phyloP scores from a whole-genome alignment of 2,888 invertebrate species.

The Aphelenchoides bicaudatus region DNA sequence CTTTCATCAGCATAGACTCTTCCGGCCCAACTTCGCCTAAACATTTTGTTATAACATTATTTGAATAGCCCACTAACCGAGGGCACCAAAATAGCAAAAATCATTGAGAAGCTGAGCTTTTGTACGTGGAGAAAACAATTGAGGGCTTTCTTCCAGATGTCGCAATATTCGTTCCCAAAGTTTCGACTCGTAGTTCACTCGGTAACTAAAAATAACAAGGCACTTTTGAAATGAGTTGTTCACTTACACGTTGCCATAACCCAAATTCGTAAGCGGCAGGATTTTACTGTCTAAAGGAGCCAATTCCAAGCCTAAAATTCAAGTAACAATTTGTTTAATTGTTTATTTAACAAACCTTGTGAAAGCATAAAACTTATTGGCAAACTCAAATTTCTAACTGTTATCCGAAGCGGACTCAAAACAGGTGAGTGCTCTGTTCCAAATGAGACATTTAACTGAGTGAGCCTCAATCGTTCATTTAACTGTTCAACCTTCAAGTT shows the following conservation, averaged over 20 bases:
- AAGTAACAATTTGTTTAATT: neutral
- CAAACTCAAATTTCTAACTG: slow-evolving; percentile 34
- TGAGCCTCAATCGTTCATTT: slow-evolving; percentile 30
- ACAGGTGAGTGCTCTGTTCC: slow-evolving; percentile 31
- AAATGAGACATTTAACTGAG: slow-evolving; percentile 27
- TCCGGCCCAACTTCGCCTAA: slow-evolving; percentile 24
- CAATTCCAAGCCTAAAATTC: slow-evolving; percentile 32
- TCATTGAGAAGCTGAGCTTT: slow-evolving; percentile 53
- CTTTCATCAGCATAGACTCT: slow-evolving; percentile 24
- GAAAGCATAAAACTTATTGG: slow-evolving; percentile 38
- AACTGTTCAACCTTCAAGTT: slow-evolving; percentile 37
- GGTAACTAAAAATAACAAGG: too few relatives aligned
- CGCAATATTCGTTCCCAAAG: slow-evolving; percentile 34
- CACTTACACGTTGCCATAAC: slow-evolving; percentile 33
- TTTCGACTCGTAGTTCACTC: slow-evolving; percentile 37
- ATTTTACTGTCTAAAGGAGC: slow-evolving; percentile 35
- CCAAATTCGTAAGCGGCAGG: slow-evolving; percentile 32
- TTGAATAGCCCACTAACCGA: slow-evolving; percentile 29
- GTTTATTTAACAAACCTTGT: slow-evolving; percentile 27
- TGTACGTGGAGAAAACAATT: slow-evolving; percentile 26
- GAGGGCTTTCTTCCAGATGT: slow-evolving; percentile 27
- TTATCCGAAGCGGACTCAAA: slow-evolving; percentile 34
- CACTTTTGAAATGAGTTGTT: too few relatives aligned
- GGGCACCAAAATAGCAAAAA: slow-evolving; percentile 53
- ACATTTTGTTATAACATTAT: neutral